Base-by-base conservation (phyloP, 2,888 invertebrate species). In the Apoda limacodes region DNA sequence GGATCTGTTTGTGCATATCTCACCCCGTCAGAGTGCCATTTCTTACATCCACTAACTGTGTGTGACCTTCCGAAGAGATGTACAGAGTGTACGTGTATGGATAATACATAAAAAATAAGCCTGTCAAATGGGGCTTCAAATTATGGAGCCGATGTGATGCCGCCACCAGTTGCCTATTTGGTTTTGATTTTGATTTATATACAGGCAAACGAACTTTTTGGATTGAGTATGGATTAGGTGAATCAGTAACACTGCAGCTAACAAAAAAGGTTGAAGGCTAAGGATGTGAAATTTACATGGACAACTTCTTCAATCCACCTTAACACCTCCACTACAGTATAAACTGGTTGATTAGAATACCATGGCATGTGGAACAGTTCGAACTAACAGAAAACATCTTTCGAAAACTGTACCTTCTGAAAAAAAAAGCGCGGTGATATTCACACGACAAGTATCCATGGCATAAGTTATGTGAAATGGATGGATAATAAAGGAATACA, bases 401-500 rank as follows among this genome's bases (percentile, higher is more conserved):
- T 11, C 34, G 9, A 31, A 37, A 34, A 34, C 13, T 30, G 13
- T 15, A 15, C 31, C 17, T 4, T 6, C n/a, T 9, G 27, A 37
- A 22, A 34, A 34, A 34, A 22, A 12, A 30, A 30, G 17, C 30
- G 28, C 12, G 31, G 28, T 11, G 31, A 34, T 22, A 34, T 31
- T 20, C 29, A 24, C 19, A 19, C 34, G 4, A 33, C 25, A n/a
- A 30, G 28, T 23, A 30, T 26, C n/a, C 28, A 35, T 12, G 34
- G 39, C n/a, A 39, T 37, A 19, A 25, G 37, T 28, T 40, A 40
- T 17, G 30, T 44, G 7, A 46, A 49, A 37, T 52, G 52, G 52
- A 35, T 47, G 32, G 50, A 53, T 32, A 55, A 50, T 33, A 48
- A 46, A 35, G 37, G 40, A 2, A 50, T 54, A n/a, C 38, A 35